A percentile compares a stretch with the other conserved stretches of the same genome.
These are phyloP conservation scores for Haemorhous mexicanus DNA, from an alignment of 2,113 vertebrate species.

Conservation along the genomic window DNA sequence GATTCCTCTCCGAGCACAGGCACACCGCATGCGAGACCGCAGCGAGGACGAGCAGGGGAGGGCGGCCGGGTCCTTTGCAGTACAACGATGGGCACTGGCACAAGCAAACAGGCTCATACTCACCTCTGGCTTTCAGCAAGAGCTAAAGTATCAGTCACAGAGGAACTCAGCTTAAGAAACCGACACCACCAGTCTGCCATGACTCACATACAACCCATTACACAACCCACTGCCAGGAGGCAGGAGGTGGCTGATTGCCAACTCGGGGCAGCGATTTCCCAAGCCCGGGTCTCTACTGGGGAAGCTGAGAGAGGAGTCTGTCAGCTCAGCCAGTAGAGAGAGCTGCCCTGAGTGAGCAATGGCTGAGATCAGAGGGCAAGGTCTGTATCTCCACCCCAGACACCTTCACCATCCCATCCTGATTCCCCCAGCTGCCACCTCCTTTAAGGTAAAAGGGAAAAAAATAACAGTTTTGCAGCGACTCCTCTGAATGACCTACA, in stretches of 20 bases:
- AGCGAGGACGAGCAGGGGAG: constrained; percentile 13
- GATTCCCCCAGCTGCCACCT: neutral
- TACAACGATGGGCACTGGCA: neutral
- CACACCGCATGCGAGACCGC: neutral
- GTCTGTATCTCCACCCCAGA: neutral
- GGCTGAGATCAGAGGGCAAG: neutral
- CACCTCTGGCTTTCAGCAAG: constrained; percentile 43
- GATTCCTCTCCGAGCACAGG: neutral
- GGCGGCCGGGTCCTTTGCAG: neutral
- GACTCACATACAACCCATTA: neutral
- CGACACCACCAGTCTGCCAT: constrained; percentile 8
- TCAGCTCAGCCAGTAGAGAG: constrained; percentile 34
- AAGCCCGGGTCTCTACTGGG: constrained; percentile 6
- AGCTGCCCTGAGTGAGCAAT: neutral
- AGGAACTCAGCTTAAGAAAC: constrained; percentile 43
- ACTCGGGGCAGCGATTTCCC: neutral
- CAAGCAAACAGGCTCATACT: constrained; percentile 58
- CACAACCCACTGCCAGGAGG: neutral
- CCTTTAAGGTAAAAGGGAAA: neutral
- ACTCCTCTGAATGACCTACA: neutral
- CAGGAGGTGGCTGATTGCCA: neutral
- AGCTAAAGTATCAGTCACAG: constrained; percentile 27
- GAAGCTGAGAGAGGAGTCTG: constrained; percentile 1
- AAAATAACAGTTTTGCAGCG: neutral
- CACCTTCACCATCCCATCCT: neutral